A percentile compares a stretch with the other conserved stretches of the same genome.
phyloP scores from a whole-genome alignment of 2,888 invertebrate species.

The Watsonalla binaria region DNA sequence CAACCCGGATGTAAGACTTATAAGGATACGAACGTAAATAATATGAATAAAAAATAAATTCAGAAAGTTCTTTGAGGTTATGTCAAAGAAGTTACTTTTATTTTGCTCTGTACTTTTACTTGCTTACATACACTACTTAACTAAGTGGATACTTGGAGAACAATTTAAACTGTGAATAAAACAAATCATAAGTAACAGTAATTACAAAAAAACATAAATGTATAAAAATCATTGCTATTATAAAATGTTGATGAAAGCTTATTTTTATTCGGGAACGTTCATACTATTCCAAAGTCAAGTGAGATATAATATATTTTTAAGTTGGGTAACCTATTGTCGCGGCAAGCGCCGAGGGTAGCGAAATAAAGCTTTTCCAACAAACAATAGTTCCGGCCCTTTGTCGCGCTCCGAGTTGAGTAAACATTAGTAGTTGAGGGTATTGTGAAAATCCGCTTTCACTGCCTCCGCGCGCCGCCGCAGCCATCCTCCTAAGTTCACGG shows the following conservation, averaged over 20 bases:
- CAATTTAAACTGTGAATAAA: too few species aligned
- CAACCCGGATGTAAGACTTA: constrained; percentile 35
- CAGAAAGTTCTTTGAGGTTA: background rate
- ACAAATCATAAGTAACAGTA: too few species aligned
- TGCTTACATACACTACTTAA: too few species aligned
- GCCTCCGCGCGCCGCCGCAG: constrained; percentile 15
- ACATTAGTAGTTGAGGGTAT: constrained; percentile 74
- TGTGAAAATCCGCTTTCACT: constrained; percentile 33
- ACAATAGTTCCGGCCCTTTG: constrained; percentile 79
- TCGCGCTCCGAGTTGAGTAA: constrained; percentile 71
- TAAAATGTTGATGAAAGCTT: background rate
- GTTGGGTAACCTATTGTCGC: constrained; percentile 78
- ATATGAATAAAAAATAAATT: background rate
- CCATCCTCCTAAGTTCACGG: constrained; percentile 58
- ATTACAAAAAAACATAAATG: too few species aligned
- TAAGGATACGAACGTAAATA: constrained; percentile 37
- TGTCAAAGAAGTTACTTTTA: too few species aligned
- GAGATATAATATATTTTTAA: constrained; percentile 75
- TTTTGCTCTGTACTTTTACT: too few species aligned
- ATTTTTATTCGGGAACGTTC: constrained; percentile 15
- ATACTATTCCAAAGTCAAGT: constrained; percentile 45
- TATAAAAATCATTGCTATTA: background rate
- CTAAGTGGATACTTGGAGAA: too few species aligned
- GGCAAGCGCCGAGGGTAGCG: constrained; percentile 68
- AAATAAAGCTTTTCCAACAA: constrained; percentile 78